Evolutionary conservation across 2,888 invertebrate species (phyloP), one percentile per base, ranked within the genome.

Genomic region (Drosophila leonis): DNA sequence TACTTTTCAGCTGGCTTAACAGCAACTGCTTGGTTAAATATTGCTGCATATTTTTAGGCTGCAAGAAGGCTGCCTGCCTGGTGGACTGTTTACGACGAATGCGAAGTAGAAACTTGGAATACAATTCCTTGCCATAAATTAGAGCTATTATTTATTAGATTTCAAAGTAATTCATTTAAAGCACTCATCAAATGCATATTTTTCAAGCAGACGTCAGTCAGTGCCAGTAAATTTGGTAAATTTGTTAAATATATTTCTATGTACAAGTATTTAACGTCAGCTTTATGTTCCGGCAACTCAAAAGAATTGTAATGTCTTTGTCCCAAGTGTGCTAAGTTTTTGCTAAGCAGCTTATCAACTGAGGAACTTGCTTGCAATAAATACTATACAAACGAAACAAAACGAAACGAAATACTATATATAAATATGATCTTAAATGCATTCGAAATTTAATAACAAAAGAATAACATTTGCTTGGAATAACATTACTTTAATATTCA

Each of bases 21-120:
- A 12, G 24, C 35, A 56, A 42, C 8, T 20, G 9, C 18, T 24
- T 37, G 57, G 8, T 24, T 20, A 60, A 67, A 64, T 64, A 55
- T 15, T 42, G n/a, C 49, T 64, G 57, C 46, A 42, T 68, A 68
- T 61, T 64, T 78, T 67, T 51, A 1, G 62, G 48, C 29, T n/a
- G 27, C 0, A 0, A 27, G 5, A 46, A 29, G 15, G 8, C 1
- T n/a, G 9, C 10, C 24, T 24, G 24, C 10, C 24, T 24, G 24
- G n/a, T 2, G 13, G 13, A 24, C 13, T 24, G 13, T 4, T 24
- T 3, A 24, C 7, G 13, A 10, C 10, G 10, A 5, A 10, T n/a
- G n/a, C 48, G 4, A 7, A 27, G n/a, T 10, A 4, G n/a, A 29
- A 10, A 10, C 29, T 48, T 48, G 29, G 4, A n/a, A 5, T 1